Base-by-base conservation (phyloP, 2,888 invertebrate genomes). In the Rapana venosa region DNA sequence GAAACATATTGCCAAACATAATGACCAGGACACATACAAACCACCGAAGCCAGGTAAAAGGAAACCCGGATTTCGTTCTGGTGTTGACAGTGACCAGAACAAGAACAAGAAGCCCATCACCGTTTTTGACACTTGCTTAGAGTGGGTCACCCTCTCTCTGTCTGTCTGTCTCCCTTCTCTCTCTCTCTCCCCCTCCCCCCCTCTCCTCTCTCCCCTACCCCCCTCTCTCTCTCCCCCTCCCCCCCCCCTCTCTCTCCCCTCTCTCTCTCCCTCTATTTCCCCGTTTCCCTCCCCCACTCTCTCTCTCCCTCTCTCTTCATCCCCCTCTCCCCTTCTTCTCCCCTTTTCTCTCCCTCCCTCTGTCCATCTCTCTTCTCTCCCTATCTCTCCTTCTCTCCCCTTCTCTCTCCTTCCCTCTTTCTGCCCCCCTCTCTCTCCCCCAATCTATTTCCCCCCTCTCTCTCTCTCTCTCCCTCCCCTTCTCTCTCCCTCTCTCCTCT, bases 361-460 rank as follows among this genome's bases (percentile, higher is more conserved):
- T 26, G n/a, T n/a, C n/a, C n/a, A 26, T n/a, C 70, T 74, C 70
- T 74, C 70, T 74, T 8, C n/a, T 74, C 70, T 74, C 70, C n/a
- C 70, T 74, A 26, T 74, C 70, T 74, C 70, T 74, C 70, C n/a
- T n/a, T 74, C 70, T 74, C 70, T 74, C 70, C n/a, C 70, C 26
- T 61, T 13, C 20, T 61, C 22, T 20, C 22, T 61, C 61, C 1
- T 13, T 61, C 20, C 13, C 20, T 61, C 15, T 61, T 13, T 20
- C 22, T 15, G 1, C 2, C 61, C 13, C 22, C 15, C 61, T 61
- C 15, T 61, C 61, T 61, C 15, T 61, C 47, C 8, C 47, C 8
- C 47, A 5, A 2, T 47, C 47, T 8, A 5, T 47, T 8, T 47
- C 8, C 47, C 47, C 47, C 47, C 32, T n/a, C 47, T 47, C 47